Evolutionary conservation across 2,113 vertebrate genomes (phyloP).

Genomic region (Plestiodon gilberti): DNA sequence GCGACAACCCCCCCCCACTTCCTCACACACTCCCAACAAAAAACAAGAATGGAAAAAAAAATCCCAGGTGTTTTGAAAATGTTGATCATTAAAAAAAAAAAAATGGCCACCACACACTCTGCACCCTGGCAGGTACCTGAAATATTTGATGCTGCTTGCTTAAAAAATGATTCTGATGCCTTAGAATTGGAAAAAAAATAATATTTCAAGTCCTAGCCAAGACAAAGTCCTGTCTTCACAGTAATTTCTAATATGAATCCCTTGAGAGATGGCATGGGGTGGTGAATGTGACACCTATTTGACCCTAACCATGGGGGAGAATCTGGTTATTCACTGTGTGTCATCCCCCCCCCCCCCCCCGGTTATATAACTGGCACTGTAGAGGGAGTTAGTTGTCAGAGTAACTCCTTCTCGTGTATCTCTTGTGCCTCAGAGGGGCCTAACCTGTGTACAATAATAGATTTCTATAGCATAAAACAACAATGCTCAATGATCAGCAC

Average conservation of each 20-base stretch:
- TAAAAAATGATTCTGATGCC: background rate
- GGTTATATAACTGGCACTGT: background rate
- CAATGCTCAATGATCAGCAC: conserved; percentile 31
- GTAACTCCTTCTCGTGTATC: conserved; percentile 34
- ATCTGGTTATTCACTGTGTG: background rate
- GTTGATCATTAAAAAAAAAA: background rate
- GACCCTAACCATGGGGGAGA: background rate
- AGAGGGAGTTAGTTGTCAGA: conserved; percentile 6
- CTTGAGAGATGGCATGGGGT: background rate
- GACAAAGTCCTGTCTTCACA: background rate
- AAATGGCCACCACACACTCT: no score
- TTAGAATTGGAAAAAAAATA: background rate
- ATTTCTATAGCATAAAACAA: conserved; percentile 34
- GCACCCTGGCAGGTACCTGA: background rate
- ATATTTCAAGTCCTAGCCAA: background rate
- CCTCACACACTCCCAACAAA: background rate
- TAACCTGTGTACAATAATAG: conserved; percentile 37
- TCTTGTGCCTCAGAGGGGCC: conserved; percentile 38
- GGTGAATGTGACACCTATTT: background rate
- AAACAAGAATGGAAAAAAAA: conserved; percentile 1
- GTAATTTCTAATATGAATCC: background rate
- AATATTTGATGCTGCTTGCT: background rate
- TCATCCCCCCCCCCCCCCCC: conserved; percentile 14
- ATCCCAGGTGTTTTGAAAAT: conserved; percentile 20
- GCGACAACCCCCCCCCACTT: no score